Evolutionary conservation across 1,140 invertebrate species (phyloP), one percentile per base, ranked within the genome.

Genomic region (Cydia amplana): DNA sequence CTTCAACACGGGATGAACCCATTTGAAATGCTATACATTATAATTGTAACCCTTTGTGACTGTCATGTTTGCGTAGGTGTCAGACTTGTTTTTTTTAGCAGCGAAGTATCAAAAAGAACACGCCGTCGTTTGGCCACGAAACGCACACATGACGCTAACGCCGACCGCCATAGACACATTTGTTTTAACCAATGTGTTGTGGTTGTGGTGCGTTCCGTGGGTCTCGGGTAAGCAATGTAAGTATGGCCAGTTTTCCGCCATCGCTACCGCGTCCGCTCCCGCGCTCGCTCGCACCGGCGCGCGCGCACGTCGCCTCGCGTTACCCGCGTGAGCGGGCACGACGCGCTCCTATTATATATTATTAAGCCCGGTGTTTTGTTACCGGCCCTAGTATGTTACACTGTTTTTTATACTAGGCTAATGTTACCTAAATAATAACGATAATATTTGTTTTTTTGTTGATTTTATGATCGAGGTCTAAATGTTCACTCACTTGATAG

Each of bases 321-420:
- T 89, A 89, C 73, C 75, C 87, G 85, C 80, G 73, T 83, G 82
- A 80, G 73, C 83, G 81, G 74, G 76, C 80, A 51, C 77, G 75
- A 77, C 81, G 51, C 77, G 76, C 72, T 82, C 84, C 85, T 82
- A 86, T 87, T 84, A 83, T 87, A 84, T 85, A 83, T 90, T 87
- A 85, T 87, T 86, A 82, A 83, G 82, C 79, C 76, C 43, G 74
- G 84, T 84, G 80, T 86, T 85, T 76, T 74, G 80, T 85, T 87
- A 83, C 84, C 72, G 75, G 46, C 14, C 36, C 49, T 72, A 72
- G 72, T 60, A 36, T 32, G 25, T 25, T 72, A 75, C 74, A 75
- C n/a, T 25, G 9, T 12, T 60, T 60, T 60, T 60, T 60, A 18
- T 23, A 10, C 20, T 10, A 23, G 55, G 55, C 55, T 60, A 60